Percentiles rank a stretch among this genome's conserved stretches.
phyloP scores from a whole-genome alignment of 2,888 invertebrate species.

The Saturnia japonica region DNA sequence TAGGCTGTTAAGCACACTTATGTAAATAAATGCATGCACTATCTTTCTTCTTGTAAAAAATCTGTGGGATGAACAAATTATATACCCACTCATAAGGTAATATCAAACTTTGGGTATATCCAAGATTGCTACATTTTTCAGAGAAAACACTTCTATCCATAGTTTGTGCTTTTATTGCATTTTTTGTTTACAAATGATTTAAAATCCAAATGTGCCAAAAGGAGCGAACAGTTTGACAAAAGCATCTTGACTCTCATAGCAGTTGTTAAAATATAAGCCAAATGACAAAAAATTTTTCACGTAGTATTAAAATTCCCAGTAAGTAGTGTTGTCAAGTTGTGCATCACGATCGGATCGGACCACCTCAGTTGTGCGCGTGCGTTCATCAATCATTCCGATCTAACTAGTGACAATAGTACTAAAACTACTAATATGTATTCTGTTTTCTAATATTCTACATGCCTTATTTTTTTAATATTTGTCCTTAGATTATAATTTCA shows the following conservation, averaged over 20 bases:
- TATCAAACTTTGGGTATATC: too few species aligned
- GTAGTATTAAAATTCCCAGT: constrained; percentile 20
- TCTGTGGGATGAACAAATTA: too few species aligned
- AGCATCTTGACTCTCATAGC: neutral
- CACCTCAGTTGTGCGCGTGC: constrained; percentile 44
- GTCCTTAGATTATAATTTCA: neutral
- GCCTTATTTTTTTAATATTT: neutral
- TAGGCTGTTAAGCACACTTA: too few species aligned
- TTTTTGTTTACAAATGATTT: neutral
- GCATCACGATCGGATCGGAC: constrained; percentile 40
- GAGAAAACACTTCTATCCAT: neutral
- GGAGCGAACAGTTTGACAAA: neutral
- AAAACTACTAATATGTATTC: constrained; percentile 28
- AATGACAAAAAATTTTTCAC: constrained; percentile 13
- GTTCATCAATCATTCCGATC: constrained; percentile 51
- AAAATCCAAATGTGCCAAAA: neutral
- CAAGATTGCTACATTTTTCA: neutral
- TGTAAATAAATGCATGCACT: too few species aligned
- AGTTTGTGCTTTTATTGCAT: neutral
- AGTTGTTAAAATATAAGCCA: neutral
- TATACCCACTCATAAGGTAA: too few species aligned
- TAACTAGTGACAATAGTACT: constrained; percentile 29
- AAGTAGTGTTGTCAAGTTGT: constrained; percentile 32
- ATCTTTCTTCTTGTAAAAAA: too few species aligned
- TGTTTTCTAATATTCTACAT: neutral